A percentile compares a stretch with the other conserved stretches of the same genome.
Conservation (phyloP, 37 sponge, comb jelly and placozoan species). For the Chondrosia reniformis region DNA sequence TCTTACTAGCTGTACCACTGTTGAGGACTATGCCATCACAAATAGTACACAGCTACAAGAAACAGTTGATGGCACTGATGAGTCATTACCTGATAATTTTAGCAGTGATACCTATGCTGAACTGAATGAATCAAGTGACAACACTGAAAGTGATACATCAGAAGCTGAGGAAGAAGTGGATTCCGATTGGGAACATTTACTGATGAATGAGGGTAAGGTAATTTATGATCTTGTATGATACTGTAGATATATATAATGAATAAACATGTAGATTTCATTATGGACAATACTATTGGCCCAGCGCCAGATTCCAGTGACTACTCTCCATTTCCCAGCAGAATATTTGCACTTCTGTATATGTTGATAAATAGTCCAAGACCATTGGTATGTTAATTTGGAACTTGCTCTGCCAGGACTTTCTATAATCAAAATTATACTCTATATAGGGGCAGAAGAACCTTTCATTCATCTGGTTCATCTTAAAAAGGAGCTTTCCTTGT, state of each 20-base stretch:
- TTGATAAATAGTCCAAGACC: slow-evolving; percentile 21
- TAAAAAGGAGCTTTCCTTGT: background rate
- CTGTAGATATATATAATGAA: background rate
- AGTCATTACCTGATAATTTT: too few relatives aligned
- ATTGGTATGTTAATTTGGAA: background rate
- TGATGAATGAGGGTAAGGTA: background rate
- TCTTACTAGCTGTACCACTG: too few relatives aligned
- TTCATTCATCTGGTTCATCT: background rate
- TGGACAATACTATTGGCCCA: background rate
- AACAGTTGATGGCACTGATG: too few relatives aligned
- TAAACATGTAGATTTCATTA: background rate
- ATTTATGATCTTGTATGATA: background rate
- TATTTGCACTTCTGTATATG: slow-evolving; percentile 7
- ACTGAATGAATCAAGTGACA: background rate
- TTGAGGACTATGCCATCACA: too few relatives aligned
- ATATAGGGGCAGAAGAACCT: background rate
- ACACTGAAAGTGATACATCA: too few relatives aligned
- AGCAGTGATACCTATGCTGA: background rate
- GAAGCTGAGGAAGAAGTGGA: background rate
- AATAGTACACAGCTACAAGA: too few relatives aligned
- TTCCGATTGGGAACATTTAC: background rate
- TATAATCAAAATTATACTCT: too few relatives aligned
- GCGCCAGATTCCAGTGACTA: background rate
- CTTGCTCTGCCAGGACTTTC: background rate
- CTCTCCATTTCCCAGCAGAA: slow-evolving; percentile 7